These are phyloP conservation scores for Plectrocnemia conspersa DNA, from an alignment of 1,140 invertebrate species.

Conservation along the genomic window DNA sequence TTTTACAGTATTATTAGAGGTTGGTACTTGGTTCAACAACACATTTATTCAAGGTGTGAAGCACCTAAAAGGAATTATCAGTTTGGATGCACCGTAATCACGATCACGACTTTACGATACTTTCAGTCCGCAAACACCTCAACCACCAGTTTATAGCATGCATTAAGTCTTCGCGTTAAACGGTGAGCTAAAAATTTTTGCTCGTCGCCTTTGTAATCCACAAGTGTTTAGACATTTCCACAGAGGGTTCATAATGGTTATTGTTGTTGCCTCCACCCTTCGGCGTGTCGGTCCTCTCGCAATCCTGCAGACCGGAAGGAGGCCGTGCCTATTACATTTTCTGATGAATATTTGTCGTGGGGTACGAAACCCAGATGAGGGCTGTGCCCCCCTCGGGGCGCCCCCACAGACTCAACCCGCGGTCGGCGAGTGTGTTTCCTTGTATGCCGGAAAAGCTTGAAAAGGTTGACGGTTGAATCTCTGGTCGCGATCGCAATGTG, in stretches of 20 bases:
- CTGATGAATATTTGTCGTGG: constrained; percentile 24
- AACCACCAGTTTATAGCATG: no score
- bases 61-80: no score
- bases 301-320: constrained; percentile 14
- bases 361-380: not conserved
- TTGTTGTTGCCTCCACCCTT: not conserved
- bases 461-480: constrained; percentile 17
- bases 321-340: constrained; percentile 23
- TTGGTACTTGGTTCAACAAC: no score
- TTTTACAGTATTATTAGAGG: no score
- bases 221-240: constrained; percentile 13
- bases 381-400: not conserved
- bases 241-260: not conserved
- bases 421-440: not conserved
- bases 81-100: no score
- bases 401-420: not conserved
- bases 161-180: no score
- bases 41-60: no score
- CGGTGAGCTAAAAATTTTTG: no score
- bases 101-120: no score
- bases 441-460: constrained; percentile 12
- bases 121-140: no score
- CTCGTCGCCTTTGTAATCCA: no score
- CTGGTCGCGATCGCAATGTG: constrained; percentile 23
- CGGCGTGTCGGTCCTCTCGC: no score